Evolutionary conservation across 2,113 vertebrate genomes (phyloP), one percentile per base, ranked within the genome.

Genomic region (Cnemophilus loriae): DNA sequence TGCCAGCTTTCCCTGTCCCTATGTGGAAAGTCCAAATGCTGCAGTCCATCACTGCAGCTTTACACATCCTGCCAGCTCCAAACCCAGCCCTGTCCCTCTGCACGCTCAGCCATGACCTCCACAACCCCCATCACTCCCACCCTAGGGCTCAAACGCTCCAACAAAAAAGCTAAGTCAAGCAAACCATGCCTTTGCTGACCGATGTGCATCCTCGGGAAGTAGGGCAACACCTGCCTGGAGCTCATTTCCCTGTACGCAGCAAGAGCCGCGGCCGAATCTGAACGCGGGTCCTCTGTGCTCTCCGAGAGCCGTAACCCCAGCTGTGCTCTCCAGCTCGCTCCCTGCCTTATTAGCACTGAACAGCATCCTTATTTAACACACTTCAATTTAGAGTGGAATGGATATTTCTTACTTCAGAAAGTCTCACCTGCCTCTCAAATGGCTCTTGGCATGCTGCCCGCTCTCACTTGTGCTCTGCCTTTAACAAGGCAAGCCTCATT

Each of bases 361-460:
- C 92, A 96, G 92, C 93, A 93, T 91, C 97, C 93, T 96, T 94
- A 97, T 96, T 96, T 97, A 97, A 92, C 96, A 85, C 92, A 87
- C 94, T 96, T 97, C 94, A 96, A 77, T 93, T 97, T 96, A 94
- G 95, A 96, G 90, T 96, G 92, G 95, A 97, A 96, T 95, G 93
- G 93, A 89, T 97, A 97, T 97, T 97, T 97, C 93, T 97, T 96
- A 93, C 94, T 97, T 95, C 91, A 95, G 96, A 97, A 97, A 97
- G 86, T 97, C 96, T 97, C 94, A 96, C 95, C 96, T 97, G 97
- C 96, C 92, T 97, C 96, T 97, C 96, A 94, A 96, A 97, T 79
- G 87, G 93, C 83, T 96, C 92, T 92, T 97, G 97, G 97, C 96
- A 89, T 0, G 39, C 77, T 91, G 96, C 97, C 97, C 11, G 3